These are phyloP conservation scores for Esox lucius DNA, from an alignment of 2,797 vertebrate species.

Conservation along the genomic window DNA sequence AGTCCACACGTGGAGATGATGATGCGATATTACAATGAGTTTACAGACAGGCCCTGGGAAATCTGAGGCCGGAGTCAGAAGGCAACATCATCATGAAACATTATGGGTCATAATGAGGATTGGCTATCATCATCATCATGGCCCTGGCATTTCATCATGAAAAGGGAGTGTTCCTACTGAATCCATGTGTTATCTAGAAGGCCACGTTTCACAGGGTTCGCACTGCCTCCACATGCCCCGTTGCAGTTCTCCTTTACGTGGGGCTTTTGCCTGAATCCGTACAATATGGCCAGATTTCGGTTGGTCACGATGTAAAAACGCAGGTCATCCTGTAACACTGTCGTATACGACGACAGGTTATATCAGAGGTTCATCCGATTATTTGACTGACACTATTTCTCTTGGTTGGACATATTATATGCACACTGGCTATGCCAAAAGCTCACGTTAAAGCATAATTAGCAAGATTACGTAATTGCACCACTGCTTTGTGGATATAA, in stretches of 20 bases:
- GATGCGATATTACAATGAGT: conserved; percentile 55
- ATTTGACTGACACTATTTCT: too few species aligned
- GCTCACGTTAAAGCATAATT: too few species aligned
- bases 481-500: neutral
- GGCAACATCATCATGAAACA: conserved; percentile 42
- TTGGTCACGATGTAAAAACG: conserved; percentile 14
- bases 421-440: too few species aligned
- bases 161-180: neutral
- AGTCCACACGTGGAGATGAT: conserved; percentile 57
- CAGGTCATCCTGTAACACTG: too few species aligned
- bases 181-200: conserved; percentile 18
- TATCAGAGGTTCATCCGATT: too few species aligned
- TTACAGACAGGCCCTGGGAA: conserved; percentile 44
- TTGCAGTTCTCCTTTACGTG: too few species aligned
- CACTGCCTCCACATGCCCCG: conserved; percentile 13
- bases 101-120: conserved; percentile 40
- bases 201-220: conserved; percentile 6
- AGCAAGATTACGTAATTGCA: neutral
- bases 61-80: conserved; percentile 28
- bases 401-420: too few species aligned
- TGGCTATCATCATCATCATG: conserved; percentile 34
- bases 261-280: conserved; percentile 22
- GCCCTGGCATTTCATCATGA: conserved; percentile 30
- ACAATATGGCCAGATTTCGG: conserved; percentile 32
- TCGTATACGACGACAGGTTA: too few species aligned